phyloP scores from a whole-genome alignment of 2,797 vertebrate species.

The Orestias chungarensis region DNA sequence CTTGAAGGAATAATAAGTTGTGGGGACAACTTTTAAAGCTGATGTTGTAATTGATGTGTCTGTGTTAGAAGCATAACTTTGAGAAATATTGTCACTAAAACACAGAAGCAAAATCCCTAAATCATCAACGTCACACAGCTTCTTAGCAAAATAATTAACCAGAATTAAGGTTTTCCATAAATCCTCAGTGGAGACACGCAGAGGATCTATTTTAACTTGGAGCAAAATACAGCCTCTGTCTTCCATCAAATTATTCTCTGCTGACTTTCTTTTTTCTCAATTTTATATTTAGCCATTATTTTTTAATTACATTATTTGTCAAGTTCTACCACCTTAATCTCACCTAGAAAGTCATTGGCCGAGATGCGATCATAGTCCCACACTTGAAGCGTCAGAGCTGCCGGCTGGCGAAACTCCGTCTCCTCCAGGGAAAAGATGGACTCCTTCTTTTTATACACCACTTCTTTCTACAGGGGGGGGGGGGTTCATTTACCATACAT shows the following conservation, averaged over 20 bases:
- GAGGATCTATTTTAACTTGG: neutral
- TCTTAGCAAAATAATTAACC: neutral
- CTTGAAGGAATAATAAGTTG: neutral
- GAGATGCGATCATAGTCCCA: conserved; percentile 95
- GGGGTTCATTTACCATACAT: neutral
- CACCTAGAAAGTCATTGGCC: conserved; percentile 93
- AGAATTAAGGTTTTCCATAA: neutral
- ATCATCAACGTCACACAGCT: neutral
- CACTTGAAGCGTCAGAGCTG: conserved; percentile 88
- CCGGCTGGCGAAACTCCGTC: conserved; percentile 88
- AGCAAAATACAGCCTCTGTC: neutral
- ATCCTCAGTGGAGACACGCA: neutral
- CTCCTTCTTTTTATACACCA: conserved; percentile 87
- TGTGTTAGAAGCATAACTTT: neutral
- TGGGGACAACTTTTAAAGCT: neutral
- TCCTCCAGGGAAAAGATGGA: conserved; percentile 91
- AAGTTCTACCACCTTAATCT: conserved; percentile 32
- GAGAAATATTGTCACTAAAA: too few species aligned
- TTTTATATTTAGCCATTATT: too few species aligned
- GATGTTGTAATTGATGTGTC: neutral
- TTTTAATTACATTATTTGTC: too few species aligned
- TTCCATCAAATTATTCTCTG: neutral
- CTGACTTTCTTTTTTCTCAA: neutral
- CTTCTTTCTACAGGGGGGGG: conserved; percentile 78
- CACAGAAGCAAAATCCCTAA: neutral